A percentile compares a stretch with the other conserved stretches of the same genome.
Conservation (phyloP, 2,888 invertebrate genomes). For the Sussaba pulchella region DNA sequence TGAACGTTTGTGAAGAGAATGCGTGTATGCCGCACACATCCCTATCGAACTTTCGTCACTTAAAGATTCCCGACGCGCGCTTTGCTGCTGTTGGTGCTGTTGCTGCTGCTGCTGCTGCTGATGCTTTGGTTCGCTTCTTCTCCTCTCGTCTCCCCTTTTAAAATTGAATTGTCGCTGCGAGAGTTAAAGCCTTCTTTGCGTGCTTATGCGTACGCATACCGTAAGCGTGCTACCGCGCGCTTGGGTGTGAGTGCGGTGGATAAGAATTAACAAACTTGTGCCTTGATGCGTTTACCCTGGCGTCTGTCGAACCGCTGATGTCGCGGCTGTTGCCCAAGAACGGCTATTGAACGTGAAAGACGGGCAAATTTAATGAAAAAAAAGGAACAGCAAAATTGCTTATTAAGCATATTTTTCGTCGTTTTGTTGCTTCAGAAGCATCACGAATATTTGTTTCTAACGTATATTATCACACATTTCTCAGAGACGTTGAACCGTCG, state of each 20-base stretch:
- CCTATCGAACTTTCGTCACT: slow-evolving; percentile 57
- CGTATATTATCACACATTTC: slow-evolving; percentile 14
- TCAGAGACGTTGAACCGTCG: background rate
- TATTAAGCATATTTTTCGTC: slow-evolving; percentile 35
- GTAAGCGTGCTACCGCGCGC: slow-evolving; percentile 2
- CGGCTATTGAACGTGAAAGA: slow-evolving; percentile 20
- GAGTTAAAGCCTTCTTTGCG: slow-evolving; percentile 44
- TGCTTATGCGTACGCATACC: slow-evolving; percentile 20
- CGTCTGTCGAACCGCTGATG: background rate
- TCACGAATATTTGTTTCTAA: slow-evolving; percentile 20
- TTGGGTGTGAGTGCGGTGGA: background rate
- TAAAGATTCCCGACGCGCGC: slow-evolving; percentile 63
- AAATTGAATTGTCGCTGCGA: slow-evolving; percentile 61
- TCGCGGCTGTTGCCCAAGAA: slow-evolving; percentile 9
- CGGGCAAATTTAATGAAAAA: background rate
- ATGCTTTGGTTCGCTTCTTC: too few species aligned
- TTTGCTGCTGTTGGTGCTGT: slow-evolving; percentile 32
- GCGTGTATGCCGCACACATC: slow-evolving; percentile 41
- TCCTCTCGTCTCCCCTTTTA: slow-evolving; percentile 5
- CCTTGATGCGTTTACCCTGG: slow-evolving; percentile 48
- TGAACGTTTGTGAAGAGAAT: slow-evolving; percentile 38
- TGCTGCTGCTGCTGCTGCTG: too few species aligned
- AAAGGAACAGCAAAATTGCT: slow-evolving; percentile 35
- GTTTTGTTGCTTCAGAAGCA: slow-evolving; percentile 1
- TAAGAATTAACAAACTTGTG: slow-evolving; percentile 40